A percentile compares a stretch with the other conserved stretches of the same genome.
These are phyloP conservation scores for Orthosia incerta DNA, from an alignment of 2,888 invertebrate species.

Conservation along the genomic window DNA sequence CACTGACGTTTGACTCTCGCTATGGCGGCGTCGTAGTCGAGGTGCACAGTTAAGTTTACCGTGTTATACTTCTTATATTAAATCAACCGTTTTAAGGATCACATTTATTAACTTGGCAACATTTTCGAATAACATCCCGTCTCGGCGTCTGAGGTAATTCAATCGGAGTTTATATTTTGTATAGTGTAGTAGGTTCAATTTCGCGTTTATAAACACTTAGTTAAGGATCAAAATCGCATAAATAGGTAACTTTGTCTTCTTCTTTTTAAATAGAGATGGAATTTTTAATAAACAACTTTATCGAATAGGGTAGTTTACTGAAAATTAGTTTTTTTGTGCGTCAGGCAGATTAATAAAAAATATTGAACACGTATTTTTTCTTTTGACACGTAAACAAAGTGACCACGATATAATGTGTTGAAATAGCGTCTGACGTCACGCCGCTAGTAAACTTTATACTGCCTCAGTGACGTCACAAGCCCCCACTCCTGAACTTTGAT, in stretches of 20 bases:
- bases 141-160: neutral
- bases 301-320: neutral
- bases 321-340: too few relatives aligned
- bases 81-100: constrained; percentile 48
- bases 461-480: too few relatives aligned
- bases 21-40: too few relatives aligned
- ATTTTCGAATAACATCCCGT: neutral
- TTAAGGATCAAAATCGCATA: neutral
- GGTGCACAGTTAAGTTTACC: too few relatives aligned
- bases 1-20: too few relatives aligned
- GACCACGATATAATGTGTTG: too few relatives aligned
- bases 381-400: too few relatives aligned
- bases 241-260: neutral
- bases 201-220: neutral
- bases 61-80: constrained; percentile 42
- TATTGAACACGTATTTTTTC: too few relatives aligned
- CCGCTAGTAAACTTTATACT: too few relatives aligned
- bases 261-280: neutral
- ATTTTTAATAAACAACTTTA: neutral
- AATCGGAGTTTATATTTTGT: neutral
- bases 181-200: neutral
- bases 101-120: constrained; percentile 1
- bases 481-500: too few relatives aligned
- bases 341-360: too few relatives aligned
- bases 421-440: too few relatives aligned